A percentile compares a stretch with the other conserved stretches of the same genome.
phyloP scores from a whole-genome alignment of 2,113 vertebrate species.

The Anarhynchus alexandrinus region DNA sequence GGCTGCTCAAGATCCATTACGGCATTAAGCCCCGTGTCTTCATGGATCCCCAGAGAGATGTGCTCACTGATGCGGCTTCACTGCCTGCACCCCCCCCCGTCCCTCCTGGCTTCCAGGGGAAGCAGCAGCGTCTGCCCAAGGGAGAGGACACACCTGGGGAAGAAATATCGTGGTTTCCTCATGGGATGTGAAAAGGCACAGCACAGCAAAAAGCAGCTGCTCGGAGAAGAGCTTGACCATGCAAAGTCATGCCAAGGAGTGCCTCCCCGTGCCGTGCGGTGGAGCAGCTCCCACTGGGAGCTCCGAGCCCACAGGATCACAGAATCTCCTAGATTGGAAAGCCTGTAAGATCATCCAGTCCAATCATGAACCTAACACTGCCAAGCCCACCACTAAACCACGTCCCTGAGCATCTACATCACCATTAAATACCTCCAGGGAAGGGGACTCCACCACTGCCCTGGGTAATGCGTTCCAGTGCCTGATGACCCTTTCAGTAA shows the following conservation, averaged over 20 bases:
- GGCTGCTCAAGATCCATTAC: background rate
- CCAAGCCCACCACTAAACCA: too few relatives aligned
- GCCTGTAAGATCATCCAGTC: too few relatives aligned
- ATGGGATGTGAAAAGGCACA: background rate
- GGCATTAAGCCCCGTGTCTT: background rate
- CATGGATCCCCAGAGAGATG: background rate
- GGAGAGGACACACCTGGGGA: background rate
- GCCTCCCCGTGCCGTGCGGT: rapidly evolving
- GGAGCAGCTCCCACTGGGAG: background rate
- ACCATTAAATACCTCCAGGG: too few relatives aligned
- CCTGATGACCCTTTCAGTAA: too few relatives aligned
- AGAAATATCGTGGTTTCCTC: background rate
- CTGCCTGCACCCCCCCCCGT: background rate
- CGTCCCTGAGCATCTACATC: too few relatives aligned
- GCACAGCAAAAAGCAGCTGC: background rate
- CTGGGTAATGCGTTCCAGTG: too few relatives aligned
- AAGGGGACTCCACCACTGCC: too few relatives aligned
- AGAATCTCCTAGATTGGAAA: too few relatives aligned
- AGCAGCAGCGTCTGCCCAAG: background rate
- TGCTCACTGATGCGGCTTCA: background rate
- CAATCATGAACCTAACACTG: too few relatives aligned
- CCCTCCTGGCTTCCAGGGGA: background rate
- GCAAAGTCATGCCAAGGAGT: background rate
- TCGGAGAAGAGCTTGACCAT: background rate
- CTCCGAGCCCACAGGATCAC: background rate